Conservation (phyloP, 1,140 invertebrate genomes). For the Mactra quadrangularis region DNA sequence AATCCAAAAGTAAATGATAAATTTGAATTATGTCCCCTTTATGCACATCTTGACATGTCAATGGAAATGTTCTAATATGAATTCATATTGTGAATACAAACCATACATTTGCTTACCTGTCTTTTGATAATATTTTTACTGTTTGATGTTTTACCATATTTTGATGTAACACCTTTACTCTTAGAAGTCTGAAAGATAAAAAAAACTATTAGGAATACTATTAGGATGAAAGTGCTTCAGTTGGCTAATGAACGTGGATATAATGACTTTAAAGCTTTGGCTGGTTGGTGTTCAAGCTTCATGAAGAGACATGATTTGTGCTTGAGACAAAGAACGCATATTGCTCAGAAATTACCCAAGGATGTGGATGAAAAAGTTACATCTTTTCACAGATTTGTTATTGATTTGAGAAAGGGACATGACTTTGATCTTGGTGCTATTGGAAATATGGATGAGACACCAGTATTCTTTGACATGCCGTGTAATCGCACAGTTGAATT, state of each 20-base stretch:
- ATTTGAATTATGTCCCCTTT: too few species aligned
- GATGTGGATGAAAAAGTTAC: constrained; percentile 57
- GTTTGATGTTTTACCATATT: constrained; percentile 51
- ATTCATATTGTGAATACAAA: too few species aligned
- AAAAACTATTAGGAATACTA: too few species aligned
- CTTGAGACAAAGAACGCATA: constrained; percentile 61
- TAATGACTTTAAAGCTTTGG: constrained; percentile 56
- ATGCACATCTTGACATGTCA: too few species aligned
- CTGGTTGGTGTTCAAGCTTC: constrained; percentile 62
- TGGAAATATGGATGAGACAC: constrained; percentile 70
- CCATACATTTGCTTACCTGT: constrained; percentile 71
- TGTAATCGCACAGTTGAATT: constrained; percentile 61
- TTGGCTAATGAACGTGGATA: constrained; percentile 9
- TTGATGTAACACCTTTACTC: constrained; percentile 39
- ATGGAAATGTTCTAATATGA: too few species aligned
- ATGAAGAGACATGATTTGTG: constrained; percentile 53
- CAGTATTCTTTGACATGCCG: constrained; percentile 65
- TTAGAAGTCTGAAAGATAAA: constrained; percentile 60
- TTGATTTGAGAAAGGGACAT: constrained; percentile 42
- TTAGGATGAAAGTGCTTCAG: constrained; percentile 1
- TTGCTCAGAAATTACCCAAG: constrained; percentile 62
- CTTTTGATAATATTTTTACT: constrained; percentile 65
- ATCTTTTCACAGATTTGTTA: constrained; percentile 56
- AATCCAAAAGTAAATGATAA: too few species aligned
- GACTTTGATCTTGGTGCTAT: constrained; percentile 42